Evolutionary conservation across 2,113 vertebrate genomes (phyloP).

Genomic region (Columba livia): DNA sequence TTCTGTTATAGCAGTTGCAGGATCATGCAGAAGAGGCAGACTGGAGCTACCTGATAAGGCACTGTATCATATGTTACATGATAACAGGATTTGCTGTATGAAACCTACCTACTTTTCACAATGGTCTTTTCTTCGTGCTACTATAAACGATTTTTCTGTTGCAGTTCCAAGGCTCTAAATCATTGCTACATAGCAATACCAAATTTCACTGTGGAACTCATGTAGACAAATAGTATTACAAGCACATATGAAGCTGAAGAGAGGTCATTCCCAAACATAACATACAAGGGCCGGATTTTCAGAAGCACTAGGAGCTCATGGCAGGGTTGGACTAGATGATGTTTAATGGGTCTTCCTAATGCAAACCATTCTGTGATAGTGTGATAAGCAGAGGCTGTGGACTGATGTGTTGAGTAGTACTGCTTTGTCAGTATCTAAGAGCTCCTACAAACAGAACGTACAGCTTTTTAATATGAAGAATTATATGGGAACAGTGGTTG

Average conservation of each 20-base stretch:
- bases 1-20: background rate
- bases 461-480: background rate
- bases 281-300: background rate
- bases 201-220: background rate
- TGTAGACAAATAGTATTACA: background rate
- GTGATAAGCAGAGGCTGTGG: background rate
- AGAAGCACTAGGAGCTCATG: background rate
- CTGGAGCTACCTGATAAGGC: background rate
- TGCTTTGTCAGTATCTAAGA: background rate
- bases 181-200: background rate
- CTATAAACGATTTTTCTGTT: background rate
- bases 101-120: background rate
- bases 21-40: background rate
- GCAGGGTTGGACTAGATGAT: background rate
- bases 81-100: background rate
- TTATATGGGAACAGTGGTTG: background rate
- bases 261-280: background rate
- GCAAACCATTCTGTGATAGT: background rate
- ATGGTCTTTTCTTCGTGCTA: accelerated
- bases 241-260: background rate
- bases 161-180: background rate
- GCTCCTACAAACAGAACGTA: background rate
- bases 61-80: background rate
- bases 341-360: background rate
- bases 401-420: background rate